A percentile compares a stretch with the other conserved stretches of the same genome.
Evolutionary conservation across 2,888 invertebrate species (phyloP).

Genomic region (Morpho helenor): DNA sequence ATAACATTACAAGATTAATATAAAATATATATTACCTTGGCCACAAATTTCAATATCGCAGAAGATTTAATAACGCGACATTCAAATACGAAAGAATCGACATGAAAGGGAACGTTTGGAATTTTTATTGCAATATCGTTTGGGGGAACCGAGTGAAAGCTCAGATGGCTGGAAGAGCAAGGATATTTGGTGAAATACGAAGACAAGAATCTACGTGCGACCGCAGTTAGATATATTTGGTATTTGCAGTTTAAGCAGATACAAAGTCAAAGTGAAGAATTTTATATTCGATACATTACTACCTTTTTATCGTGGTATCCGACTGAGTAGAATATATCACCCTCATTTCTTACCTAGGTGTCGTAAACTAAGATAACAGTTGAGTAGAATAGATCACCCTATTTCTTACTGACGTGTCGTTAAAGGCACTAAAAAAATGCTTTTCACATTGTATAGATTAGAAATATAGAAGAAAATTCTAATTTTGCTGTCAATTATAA

Average conservation of each 20-base stretch:
- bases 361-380: too few relatives aligned
- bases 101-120: conserved; percentile 23
- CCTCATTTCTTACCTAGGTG: too few relatives aligned
- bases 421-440: too few relatives aligned
- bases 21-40: conserved; percentile 4
- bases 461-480: too few relatives aligned
- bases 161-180: conserved; percentile 5
- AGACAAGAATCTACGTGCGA: conserved; percentile 1
- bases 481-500: too few relatives aligned
- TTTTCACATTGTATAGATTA: too few relatives aligned
- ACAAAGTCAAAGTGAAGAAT: not conserved
- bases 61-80: conserved; percentile 23
- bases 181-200: conserved; percentile 1
- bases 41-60: conserved; percentile 19
- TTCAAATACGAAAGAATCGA: conserved; percentile 17
- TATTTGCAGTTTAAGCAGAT: conserved; percentile 3
- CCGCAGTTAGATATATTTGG: conserved; percentile 5
- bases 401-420: too few relatives aligned
- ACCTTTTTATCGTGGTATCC: too few relatives aligned
- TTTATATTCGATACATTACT: too few relatives aligned
- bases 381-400: too few relatives aligned
- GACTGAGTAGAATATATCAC: too few relatives aligned
- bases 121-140: conserved; percentile 32
- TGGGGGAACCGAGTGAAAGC: conserved; percentile 27
- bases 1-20: not conserved